A percentile compares a stretch with the other conserved stretches of the same genome.
These are phyloP conservation scores for Sebastes hubbsi DNA, from an alignment of 2,797 vertebrate species.

Conservation along the genomic window DNA sequence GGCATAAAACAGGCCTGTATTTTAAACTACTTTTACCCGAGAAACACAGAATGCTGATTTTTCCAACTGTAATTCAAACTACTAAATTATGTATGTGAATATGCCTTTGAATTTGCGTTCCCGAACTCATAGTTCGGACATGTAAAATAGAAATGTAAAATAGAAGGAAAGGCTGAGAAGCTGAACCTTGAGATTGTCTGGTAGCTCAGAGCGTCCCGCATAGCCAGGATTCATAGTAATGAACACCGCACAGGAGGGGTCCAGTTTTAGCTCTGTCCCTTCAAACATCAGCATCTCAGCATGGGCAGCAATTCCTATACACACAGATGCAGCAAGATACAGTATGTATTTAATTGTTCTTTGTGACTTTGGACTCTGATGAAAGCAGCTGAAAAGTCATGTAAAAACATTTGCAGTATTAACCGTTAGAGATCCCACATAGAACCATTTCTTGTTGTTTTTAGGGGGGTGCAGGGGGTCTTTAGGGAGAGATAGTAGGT, in stretches of 20 bases:
- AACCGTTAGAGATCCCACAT: too few species aligned
- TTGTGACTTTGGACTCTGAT: not conserved
- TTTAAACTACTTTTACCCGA: not conserved
- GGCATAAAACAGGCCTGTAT: not conserved
- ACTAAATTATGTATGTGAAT: not conserved
- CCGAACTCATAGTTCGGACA: not conserved
- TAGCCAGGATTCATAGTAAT: conserved; percentile 97
- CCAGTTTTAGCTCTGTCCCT: conserved; percentile 89
- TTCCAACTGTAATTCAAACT: not conserved
- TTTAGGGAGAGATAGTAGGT: too few species aligned
- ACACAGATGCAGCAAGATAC: conserved; percentile 1
- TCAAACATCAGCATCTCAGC: conserved; percentile 87
- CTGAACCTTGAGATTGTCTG: conserved; percentile 91
- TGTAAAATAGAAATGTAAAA: not conserved
- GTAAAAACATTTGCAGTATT: not conserved
- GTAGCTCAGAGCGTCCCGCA: conserved; percentile 91
- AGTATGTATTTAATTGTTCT: not conserved
- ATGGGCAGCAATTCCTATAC: conserved; percentile 86
- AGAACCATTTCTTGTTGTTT: too few species aligned
- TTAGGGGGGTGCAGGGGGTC: too few species aligned
- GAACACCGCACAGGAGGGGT: conserved; percentile 92
- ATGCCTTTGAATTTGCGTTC: not conserved
- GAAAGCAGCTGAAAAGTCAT: not conserved
- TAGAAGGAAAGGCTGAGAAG: not conserved
- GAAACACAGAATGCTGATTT: not conserved